Conservation (phyloP, 1,140 invertebrate genomes). For the Melipona quadrifasciata region DNA sequence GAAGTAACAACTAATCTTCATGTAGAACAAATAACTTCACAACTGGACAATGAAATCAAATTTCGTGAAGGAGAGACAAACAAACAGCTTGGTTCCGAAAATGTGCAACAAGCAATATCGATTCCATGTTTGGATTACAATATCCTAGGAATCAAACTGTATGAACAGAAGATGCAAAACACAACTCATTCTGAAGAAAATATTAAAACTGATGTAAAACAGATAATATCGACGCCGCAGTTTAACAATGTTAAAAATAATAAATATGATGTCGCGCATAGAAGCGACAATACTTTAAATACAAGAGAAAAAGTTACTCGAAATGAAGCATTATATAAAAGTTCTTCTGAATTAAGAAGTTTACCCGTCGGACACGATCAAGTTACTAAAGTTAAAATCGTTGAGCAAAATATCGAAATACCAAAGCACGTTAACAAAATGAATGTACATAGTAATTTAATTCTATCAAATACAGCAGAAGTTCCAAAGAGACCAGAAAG, state of each 20-base stretch:
- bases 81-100: background rate
- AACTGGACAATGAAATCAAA: background rate
- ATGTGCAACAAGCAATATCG: background rate
- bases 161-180: background rate
- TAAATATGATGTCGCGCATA: slow-evolving; percentile 3
- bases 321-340: background rate
- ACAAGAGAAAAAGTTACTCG: background rate
- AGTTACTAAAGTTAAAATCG: slow-evolving; percentile 58
- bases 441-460: background rate
- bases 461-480: slow-evolving; percentile 23
- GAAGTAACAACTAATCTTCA: background rate
- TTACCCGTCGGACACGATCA: background rate
- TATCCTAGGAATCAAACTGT: no score
- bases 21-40: background rate
- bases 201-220: background rate
- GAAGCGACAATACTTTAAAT: slow-evolving; percentile 42
- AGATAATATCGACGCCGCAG: background rate
- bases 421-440: slow-evolving; percentile 33
- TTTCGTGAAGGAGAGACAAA: background rate
- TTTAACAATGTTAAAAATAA: background rate
- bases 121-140: background rate
- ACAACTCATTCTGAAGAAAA: background rate
- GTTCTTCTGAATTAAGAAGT: slow-evolving; percentile 32
- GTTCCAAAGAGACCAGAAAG: slow-evolving; percentile 64
- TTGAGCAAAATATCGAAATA: slow-evolving; percentile 56